Base-by-base conservation (phyloP, 2,888 invertebrate genomes). In the Salpingus planirostris region DNA sequence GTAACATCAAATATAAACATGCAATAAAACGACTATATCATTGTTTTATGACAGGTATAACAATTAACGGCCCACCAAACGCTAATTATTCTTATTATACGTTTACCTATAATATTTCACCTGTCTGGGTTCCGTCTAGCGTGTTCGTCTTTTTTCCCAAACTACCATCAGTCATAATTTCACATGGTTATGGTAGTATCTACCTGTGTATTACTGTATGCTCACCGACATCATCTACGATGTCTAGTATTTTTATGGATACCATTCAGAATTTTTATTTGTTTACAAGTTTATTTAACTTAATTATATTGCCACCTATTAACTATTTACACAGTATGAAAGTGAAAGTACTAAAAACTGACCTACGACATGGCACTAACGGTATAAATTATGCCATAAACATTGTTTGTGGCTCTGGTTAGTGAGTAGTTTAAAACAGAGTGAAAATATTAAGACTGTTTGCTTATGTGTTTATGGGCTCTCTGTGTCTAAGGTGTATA, bases 331-430 rank as follows among this genome's bases (percentile, higher is more conserved):
- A 57, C 54, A 57, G 53, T 53, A 52, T 53, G 58, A 60, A 60
- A 62, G 60, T 55, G 51, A 58, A 55, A 58, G 59, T 59, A 60
- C 54, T 60, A 58, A 60, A 52, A 59, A 60, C 59, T 61, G 60
- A 61, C 60, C 60, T 60, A 57, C 41, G 27, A 27, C 34, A 23
- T 28, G 29, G 15, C 26, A 38, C 35, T 26, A 32, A 50, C 44
- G 44, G 46, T 49, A 50, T 55, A 54, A 58, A 57, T 55, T 59
- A 55, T 57, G 55, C 54, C 58, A 55, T 62, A 61, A 61, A 61
- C 47, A 46, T 48, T 62, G 62, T 62, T 62, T 62, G 62, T 60
- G 43, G 57, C 56, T 51, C 52, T 60, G 50, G 60, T 62, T 62
- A 62, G 62, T 58, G 45, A 50, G 44, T 54, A 49, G 49, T 60